These are phyloP conservation scores for Chinchilla lanigera DNA, from an alignment of 2,113 vertebrate genomes.

Conservation along the genomic window DNA sequence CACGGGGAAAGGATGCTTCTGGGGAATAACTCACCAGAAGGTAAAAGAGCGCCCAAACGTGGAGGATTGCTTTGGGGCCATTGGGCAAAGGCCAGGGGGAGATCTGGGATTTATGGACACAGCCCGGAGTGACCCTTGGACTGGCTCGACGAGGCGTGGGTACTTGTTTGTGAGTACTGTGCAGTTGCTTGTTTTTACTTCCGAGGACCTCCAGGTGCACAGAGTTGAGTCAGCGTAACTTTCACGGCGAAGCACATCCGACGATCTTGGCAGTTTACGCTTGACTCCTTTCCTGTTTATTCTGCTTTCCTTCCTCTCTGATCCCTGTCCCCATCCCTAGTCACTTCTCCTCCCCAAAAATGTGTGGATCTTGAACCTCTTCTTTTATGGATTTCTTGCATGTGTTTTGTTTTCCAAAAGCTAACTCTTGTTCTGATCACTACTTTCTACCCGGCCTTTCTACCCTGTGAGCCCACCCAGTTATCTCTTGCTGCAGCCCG, in stretches of 20 bases:
- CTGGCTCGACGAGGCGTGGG: background rate
- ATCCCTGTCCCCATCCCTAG: background rate
- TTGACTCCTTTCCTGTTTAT: background rate
- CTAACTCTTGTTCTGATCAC: accelerated
- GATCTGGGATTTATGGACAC: background rate
- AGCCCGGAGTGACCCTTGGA: background rate
- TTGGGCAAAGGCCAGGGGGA: background rate
- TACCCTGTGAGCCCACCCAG: accelerated
- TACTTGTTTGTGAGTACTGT: background rate
- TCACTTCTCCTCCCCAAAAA: background rate
- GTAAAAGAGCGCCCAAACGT: background rate
- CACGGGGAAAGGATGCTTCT: background rate
- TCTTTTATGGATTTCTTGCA: background rate
- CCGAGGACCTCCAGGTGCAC: background rate
- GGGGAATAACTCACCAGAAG: background rate
- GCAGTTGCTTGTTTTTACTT: background rate
- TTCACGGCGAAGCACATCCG: background rate
- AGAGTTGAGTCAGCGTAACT: background rate
- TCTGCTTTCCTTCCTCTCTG: background rate
- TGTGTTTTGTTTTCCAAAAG: background rate
- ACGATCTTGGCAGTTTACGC: background rate
- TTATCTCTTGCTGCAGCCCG: background rate
- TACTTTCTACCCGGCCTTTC: accelerated
- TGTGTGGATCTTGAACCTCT: background rate
- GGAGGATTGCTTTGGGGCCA: background rate